Evolutionary conservation across 2,113 vertebrate genomes (phyloP), one percentile per base, ranked within the genome.

Genomic region (Epinephelus cyanopodus): DNA sequence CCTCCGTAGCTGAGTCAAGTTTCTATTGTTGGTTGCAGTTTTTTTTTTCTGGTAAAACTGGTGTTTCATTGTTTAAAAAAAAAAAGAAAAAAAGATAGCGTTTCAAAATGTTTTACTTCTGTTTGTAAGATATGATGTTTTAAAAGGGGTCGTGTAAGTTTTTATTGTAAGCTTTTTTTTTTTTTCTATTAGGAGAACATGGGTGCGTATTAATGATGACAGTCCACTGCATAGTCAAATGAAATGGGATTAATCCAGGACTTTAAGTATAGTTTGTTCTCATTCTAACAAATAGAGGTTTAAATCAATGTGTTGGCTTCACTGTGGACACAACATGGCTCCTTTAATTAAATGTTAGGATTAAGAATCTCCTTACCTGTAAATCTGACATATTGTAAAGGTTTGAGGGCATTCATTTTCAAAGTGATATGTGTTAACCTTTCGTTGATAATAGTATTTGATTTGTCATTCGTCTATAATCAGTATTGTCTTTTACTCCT

Each of bases 1-100:
- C 97, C 97, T 97, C 96, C 56, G 86, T 93, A 91, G 92, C 91
- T 77, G 76, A 74, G 78, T 91, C 89, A 81, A 83, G 63, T 89
- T 92, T 91, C 72, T 91, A 77, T 87, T 83, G 86, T 90, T 83
- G 74, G 72, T 90, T 89, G 85, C 78, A 77, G 83, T 88, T 87
- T 64, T 80, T 86, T 60, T 83, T 85, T 82, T 82, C 81, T 82
- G 82, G 85, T 90, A 81, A 89, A 91, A 88, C 85, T 83, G 73
- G 84, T 90, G 82, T 87, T 90, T 77, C 47, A 54, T 83, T 77
- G 57, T 77, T 87, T 27, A 33, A 79, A 71, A 74, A 70, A 52
- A 65, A 50, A 37, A 29, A 61, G n/a, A n/a, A 75, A 53, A 72
- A 42, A 56, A 52, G 21, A 71, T 84, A 80, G 77, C 58, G 25